Conservation (phyloP, 2,888 invertebrate genomes). For the Ditula angustiorana region DNA sequence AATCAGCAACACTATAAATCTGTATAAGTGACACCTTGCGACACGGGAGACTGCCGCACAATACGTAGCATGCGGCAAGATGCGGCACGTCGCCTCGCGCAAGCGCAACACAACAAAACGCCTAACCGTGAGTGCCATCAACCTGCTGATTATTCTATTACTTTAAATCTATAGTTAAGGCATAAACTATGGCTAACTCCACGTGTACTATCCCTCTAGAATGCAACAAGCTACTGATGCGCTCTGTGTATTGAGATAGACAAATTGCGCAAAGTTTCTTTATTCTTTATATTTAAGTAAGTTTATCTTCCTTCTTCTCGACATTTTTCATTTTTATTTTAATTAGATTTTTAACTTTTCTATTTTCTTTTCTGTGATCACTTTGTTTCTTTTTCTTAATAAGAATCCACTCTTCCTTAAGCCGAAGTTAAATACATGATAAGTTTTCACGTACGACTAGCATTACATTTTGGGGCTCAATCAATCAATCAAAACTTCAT, state of each 20-base stretch:
- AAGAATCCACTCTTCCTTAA: no score
- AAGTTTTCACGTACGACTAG: no score
- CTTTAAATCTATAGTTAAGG: conserved; percentile 35
- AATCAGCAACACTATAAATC: no score
- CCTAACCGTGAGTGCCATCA: conserved; percentile 53
- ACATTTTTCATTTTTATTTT: no score
- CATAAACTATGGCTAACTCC: conserved; percentile 35
- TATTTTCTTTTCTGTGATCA: no score
- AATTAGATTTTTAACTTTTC: no score
- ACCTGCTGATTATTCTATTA: conserved; percentile 34
- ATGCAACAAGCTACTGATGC: neutral
- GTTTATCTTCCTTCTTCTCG: no score
- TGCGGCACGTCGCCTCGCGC: neutral
- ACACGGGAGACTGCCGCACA: neutral
- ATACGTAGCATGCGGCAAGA: neutral
- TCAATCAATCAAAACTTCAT: no score
- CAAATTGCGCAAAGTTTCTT: no score
- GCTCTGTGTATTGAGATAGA: neutral
- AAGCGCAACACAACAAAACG: conserved; percentile 44
- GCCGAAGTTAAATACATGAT: no score
- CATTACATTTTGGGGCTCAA: no score
- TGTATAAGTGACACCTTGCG: neutral
- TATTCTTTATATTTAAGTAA: neutral
- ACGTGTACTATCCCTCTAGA: conserved; percentile 2
- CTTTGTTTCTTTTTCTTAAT: no score